These are phyloP conservation scores for Caenorhabditis remanei DNA, from an alignment of 1,140 invertebrate genomes.

Conservation along the genomic window DNA sequence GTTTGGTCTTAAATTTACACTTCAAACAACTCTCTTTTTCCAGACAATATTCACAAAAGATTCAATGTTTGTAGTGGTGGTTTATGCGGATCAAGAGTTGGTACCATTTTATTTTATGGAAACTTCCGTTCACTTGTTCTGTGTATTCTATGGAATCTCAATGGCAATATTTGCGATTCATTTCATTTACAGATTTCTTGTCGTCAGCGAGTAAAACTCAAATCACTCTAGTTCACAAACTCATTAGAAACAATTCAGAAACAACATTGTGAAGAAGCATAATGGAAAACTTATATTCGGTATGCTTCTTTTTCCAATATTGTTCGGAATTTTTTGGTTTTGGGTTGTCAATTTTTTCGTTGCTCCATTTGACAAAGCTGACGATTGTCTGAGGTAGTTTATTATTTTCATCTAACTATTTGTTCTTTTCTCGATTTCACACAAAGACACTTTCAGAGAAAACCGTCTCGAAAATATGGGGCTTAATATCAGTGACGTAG, in stretches of 20 bases:
- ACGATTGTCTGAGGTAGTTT: neutral
- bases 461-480: neutral
- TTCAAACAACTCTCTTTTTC: neutral
- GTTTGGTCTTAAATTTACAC: neutral
- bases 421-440: too few species aligned
- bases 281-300: neutral
- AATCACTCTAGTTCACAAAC: neutral
- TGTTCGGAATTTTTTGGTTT: slow-evolving; percentile 6
- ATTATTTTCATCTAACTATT: neutral
- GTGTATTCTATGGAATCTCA: slow-evolving; percentile 11
- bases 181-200: slow-evolving; percentile 25
- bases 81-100: neutral
- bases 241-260: neutral
- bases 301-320: neutral
- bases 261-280: neutral
- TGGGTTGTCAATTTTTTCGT: neutral
- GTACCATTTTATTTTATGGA: neutral
- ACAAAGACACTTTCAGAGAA: neutral
- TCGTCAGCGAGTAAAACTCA: neutral
- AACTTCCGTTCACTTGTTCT: neutral
- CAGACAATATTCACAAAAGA: neutral
- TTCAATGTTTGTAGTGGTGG: neutral
- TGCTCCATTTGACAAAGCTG: neutral
- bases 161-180: slow-evolving; percentile 22
- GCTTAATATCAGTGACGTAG: neutral